Base-by-base conservation (phyloP, 2,113 vertebrate genomes). In the Ptilorrhoa leucosticta region DNA sequence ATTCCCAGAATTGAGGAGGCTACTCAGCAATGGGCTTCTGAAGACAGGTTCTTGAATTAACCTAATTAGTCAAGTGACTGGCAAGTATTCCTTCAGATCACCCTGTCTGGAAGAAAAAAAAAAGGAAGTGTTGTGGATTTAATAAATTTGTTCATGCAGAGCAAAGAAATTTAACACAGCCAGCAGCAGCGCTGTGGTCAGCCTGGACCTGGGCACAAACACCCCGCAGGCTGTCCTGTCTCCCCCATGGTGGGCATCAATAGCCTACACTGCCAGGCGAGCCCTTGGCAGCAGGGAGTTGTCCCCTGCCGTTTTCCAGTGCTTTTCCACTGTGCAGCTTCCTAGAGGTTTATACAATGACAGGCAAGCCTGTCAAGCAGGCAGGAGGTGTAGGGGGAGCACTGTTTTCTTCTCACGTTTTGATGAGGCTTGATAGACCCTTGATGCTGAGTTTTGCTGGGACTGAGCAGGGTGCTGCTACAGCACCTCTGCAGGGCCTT, bases 221-320 rank as follows among this genome's bases (percentile, higher is more conserved):
- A 40, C 54, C 30, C 64, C 33, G 73, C 7, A 7, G 51, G 21
- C 27, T 27, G 33, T 39, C 73, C 63, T 13, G 1, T 51, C 48
- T 68, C 8, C 15, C 27, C 30, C 39, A 42, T 63, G 35, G n/a
- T 0, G 2, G 33, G 8, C 57, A 71, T 28, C 47, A 33, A 42
- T 21, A 13, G 0, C 39, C 61, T 54, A 18, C 30, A 1, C 0
- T 48, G 35, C 48, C 30, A 45, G 15, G 39, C 0, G 0, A 78
- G 42, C 61, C 28, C 42, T 37, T 13, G 7, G 26, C 65, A 26
- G 24, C 76, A 42, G 9, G 14, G 27, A 83, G 37, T 56, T 65
- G 24, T 50, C 53, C 19, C 50, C 50, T 53, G 75, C 37, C 13
- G 18, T 70, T 70, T 82, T 57, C 45, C 35, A 37, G 16, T 15